Conservation (phyloP, 2,797 vertebrate genomes). For the Ctenochaetus hawaiiensis region DNA sequence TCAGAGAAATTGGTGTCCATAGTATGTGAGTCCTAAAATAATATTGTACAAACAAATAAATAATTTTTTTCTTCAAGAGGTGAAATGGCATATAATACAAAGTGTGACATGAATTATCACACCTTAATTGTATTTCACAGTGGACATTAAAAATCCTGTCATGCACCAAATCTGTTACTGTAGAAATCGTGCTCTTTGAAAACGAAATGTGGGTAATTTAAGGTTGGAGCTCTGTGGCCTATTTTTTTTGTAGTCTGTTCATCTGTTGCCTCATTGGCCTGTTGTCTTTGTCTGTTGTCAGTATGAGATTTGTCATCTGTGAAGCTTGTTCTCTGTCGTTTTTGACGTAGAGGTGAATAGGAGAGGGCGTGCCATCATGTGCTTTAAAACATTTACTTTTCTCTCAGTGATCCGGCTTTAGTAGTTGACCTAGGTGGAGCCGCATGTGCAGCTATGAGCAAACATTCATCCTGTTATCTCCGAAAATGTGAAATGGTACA, state of each 20-base stretch:
- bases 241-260: not conserved
- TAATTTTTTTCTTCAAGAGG: too few species aligned
- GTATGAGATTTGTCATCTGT: slow-evolving; percentile 24
- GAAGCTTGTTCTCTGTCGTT: slow-evolving; percentile 50
- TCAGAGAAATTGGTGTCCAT: not conserved
- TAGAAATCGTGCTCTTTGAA: not conserved
- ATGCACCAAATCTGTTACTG: too few species aligned
- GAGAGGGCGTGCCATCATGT: slow-evolving; percentile 67
- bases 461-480: slow-evolving; percentile 56
- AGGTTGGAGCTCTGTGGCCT: not conserved
- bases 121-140: too few species aligned
- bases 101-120: too few species aligned
- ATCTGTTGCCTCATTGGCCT: not conserved
- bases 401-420: slow-evolving; percentile 64
- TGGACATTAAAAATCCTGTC: too few species aligned
- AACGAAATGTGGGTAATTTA: not conserved
- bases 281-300: slow-evolving; percentile 11
- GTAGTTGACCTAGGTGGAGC: slow-evolving; percentile 75
- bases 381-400: slow-evolving; percentile 72
- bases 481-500: slow-evolving; percentile 40
- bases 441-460: slow-evolving; percentile 60
- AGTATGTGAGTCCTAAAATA: not conserved
- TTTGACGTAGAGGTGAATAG: slow-evolving; percentile 46
- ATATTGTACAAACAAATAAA: not conserved
- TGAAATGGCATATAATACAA: too few species aligned